Evolutionary conservation across 2,797 vertebrate species (phyloP).

Genomic region (Mus spretus): DNA sequence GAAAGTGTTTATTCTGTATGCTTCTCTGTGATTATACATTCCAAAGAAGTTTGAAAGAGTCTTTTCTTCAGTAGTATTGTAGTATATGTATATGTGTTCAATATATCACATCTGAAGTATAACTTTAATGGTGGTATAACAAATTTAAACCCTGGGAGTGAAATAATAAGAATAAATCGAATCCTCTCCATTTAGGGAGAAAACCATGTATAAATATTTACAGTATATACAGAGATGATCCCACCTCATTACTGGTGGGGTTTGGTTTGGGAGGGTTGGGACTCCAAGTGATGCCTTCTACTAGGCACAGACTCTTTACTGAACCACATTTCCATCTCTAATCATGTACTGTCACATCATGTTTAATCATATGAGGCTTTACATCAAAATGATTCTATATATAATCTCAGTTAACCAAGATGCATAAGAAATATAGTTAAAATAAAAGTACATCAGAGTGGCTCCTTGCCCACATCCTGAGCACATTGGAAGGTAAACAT

Average conservation of each 20-base stretch:
- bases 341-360: background rate
- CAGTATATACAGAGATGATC: background rate
- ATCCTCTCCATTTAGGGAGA: slow-evolving; percentile 18
- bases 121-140: slow-evolving; percentile 88
- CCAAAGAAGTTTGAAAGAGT: slow-evolving; percentile 31
- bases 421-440: background rate
- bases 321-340: background rate
- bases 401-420: background rate
- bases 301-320: no score
- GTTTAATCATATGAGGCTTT: background rate
- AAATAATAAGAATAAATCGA: slow-evolving; percentile 4
- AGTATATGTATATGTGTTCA: slow-evolving; percentile 72
- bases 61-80: slow-evolving; percentile 38
- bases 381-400: background rate
- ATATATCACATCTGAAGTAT: slow-evolving; percentile 89
- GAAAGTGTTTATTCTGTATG: slow-evolving; percentile 95
- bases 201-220: background rate
- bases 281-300: background rate
- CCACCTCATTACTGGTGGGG: background rate
- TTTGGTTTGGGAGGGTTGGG: background rate
- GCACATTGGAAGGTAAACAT: background rate
- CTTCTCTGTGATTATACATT: slow-evolving; percentile 85
- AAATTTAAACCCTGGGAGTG: slow-evolving; percentile 76
- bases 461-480: background rate
- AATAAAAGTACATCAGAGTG: background rate